Evolutionary conservation across 1,140 invertebrate genomes (phyloP), one percentile per base, ranked within the genome.

Genomic region (Drosophila gunungcola): DNA sequence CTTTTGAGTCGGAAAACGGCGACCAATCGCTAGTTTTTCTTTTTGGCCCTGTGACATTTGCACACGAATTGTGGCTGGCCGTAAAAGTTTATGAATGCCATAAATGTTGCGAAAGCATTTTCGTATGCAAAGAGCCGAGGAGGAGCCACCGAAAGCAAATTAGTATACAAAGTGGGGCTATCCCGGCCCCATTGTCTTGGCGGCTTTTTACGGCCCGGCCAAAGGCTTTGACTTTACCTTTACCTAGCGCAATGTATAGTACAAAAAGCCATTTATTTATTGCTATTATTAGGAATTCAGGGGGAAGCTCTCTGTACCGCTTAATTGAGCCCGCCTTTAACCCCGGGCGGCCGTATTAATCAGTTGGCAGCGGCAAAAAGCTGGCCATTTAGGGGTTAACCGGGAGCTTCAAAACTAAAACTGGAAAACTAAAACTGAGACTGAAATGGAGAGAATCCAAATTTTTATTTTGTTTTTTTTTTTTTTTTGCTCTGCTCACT

Each of bases 71-170:
- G 64, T 65, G 64, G 61, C 64, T 77, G 72, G 77, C 83, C 84
- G 88, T 90, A 85, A 90, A 90, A 90, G 74, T 90, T 90, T 90
- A 90, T 90, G 83, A 79, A 73, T 74, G 85, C 86, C 85, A 90
- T 90, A 90, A 90, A 90, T 90, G 85, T 81, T 69, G 64, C 29
- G 34, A 60, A 78, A 62, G 84, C 80, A 78, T 78, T 90, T 70
- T 73, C 56, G 78, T 89, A 90, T 90, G 85, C 85, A 79, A 80
- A 78, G 72, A 36, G 49, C 13, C 6, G 43, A 10, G 41, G 43
- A 53, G 55, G 43, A 53, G 55, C 67, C 55, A 36, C 34, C 78
- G 57, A 88, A 82, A 78, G 85, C 85, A 89, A 89, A 89, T 89
- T 89, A 89, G 84, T 90, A 89, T 89, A 89, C 85, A 89, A 89